Evolutionary conservation across 2,797 vertebrate species (phyloP).

Genomic region (Macropodus opercularis): DNA sequence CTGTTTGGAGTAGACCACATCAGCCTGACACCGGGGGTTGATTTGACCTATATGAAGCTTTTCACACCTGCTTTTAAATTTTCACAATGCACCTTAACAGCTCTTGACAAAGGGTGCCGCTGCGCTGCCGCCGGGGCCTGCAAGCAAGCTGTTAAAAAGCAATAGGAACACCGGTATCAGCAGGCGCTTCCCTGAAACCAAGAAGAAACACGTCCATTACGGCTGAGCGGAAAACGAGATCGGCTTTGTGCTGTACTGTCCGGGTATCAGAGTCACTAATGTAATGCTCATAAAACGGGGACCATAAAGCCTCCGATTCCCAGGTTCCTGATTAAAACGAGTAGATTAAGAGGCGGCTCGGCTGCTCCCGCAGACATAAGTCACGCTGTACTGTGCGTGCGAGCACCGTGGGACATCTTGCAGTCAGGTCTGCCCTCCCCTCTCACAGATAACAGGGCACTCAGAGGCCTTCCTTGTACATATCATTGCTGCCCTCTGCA

Average conservation of each 20-base stretch:
- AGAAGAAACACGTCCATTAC: slow-evolving; percentile 45
- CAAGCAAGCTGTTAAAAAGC: slow-evolving; percentile 70
- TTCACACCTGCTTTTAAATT: slow-evolving; percentile 68
- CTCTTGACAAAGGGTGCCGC: slow-evolving; percentile 63
- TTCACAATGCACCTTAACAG: slow-evolving; percentile 65
- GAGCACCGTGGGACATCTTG: slow-evolving; percentile 34
- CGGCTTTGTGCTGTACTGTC: slow-evolving; percentile 37
- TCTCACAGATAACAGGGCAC: slow-evolving; percentile 43
- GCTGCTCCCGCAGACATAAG: slow-evolving; percentile 43
- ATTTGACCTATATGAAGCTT: slow-evolving; percentile 67
- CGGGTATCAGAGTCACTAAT: slow-evolving; percentile 38
- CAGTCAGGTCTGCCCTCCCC: slow-evolving; percentile 35
- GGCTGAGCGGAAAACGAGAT: slow-evolving; percentile 16
- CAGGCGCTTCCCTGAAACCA: slow-evolving; percentile 20
- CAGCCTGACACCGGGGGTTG: slow-evolving; percentile 39
- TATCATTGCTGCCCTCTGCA: slow-evolving; percentile 80
- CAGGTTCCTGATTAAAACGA: slow-evolving; percentile 66
- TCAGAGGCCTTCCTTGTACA: slow-evolving; percentile 59
- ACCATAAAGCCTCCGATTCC: slow-evolving; percentile 43
- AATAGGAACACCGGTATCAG: slow-evolving; percentile 48
- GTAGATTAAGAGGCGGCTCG: slow-evolving; percentile 47
- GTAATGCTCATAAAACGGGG: slow-evolving; percentile 52
- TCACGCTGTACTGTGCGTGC: slow-evolving; percentile 31
- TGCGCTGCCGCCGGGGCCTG: slow-evolving; percentile 44
- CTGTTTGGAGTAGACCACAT: slow-evolving; percentile 30